Base-by-base conservation (phyloP, 2,113 vertebrate genomes). In the Heterocephalus glaber region DNA sequence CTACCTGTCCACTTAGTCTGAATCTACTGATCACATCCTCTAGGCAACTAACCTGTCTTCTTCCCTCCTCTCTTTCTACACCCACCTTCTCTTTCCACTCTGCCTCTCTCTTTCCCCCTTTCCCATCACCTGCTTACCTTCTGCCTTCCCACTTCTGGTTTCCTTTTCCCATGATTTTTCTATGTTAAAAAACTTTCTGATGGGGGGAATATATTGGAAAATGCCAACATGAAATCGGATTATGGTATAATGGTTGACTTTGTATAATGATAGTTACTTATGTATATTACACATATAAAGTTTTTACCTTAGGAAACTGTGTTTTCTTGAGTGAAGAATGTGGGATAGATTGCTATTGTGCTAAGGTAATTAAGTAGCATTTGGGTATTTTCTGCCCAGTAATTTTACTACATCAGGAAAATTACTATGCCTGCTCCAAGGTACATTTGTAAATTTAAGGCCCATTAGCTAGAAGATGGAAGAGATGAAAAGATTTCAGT, bases 361-460 rank as follows among this genome's bases (percentile, higher is more conserved):
- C 24, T 66, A 68, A 52, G 35, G 49, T 81, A 81, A 91, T 61
- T 74, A 89, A 72, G 9, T 84, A 58, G 16, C 60, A 16, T 68
- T 76, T 91, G 7, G 30, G 3, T 89, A 82, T 87, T 92, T 94
- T 95, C 58, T 92, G 44, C 44, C 63, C 7, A 30, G 16, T 61
- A 82, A 72, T 68, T 96, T 93, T 92, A 65, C 41, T 65, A n/a
- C 5, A 17, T 77, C 20, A 38, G 19, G 2, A 54, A 93, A 90
- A 79, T 94, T 3, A 30, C 93, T 41, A 41, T 89, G 17, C 33
- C 16, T 1, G 81, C 38, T 66, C 0, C 20, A 63, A 79, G 4
- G 22, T 66, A 3, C 14, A 35, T 79, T 91, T 16, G 80, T 89
- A 93, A 79, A 76, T 96, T 54, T 90, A 74, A 95, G 58, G 11